Evolutionary conservation across 2,113 vertebrate species (phyloP).

Genomic region (Tyto alba): DNA sequence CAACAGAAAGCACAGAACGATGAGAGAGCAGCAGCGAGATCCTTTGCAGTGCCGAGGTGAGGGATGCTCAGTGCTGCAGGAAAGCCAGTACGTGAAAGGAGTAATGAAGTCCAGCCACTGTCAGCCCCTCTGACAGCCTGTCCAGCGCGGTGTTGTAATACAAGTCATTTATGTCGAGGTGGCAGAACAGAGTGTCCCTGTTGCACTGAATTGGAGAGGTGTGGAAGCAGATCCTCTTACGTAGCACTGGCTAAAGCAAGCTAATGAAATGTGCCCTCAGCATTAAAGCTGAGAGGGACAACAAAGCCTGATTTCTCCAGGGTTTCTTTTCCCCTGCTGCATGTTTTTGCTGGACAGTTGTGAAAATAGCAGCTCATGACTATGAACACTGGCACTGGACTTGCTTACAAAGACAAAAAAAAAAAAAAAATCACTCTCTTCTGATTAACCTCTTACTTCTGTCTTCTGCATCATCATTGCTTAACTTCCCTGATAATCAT

Average conservation of each 20-base stretch:
- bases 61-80: not conserved
- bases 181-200: not conserved
- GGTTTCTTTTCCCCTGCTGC: not conserved
- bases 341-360: not conserved
- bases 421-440: not conserved
- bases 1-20: not conserved
- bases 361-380: not conserved
- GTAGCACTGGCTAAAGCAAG: not conserved
- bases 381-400: not conserved
- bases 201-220: not conserved
- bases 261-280: not conserved
- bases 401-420: not conserved
- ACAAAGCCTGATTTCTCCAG: not conserved
- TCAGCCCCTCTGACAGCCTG: not conserved
- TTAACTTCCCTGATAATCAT: slow-evolving; percentile 1
- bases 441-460: not conserved
- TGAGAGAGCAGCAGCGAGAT: not conserved
- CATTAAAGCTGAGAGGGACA: not conserved
- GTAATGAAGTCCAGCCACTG: not conserved
- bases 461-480: not conserved
- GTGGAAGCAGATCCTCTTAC: not conserved
- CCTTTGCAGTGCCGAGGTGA: not conserved
- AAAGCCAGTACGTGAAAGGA: not conserved
- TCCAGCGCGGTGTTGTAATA: not conserved
- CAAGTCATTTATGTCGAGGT: not conserved